Evolutionary conservation across 2,888 invertebrate genomes (phyloP).

Genomic region (Coelinius sp.): DNA sequence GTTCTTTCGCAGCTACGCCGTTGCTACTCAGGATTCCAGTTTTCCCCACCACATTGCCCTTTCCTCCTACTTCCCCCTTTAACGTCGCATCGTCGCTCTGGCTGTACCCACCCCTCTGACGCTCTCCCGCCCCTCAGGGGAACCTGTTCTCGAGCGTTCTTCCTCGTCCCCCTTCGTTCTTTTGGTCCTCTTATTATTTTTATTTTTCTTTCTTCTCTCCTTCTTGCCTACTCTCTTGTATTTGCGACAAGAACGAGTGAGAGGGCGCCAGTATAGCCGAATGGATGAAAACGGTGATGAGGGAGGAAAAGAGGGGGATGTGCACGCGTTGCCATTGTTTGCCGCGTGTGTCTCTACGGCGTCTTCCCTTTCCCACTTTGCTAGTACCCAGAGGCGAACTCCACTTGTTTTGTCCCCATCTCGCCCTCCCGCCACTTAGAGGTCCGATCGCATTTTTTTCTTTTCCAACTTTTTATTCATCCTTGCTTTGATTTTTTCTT

Average conservation of each 20-base stretch:
- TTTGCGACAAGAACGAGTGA: conserved; percentile 33
- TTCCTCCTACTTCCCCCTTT: conserved; percentile 23
- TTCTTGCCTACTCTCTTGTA: conserved; percentile 44
- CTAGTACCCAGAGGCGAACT: conserved; percentile 21
- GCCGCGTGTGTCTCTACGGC: conserved; percentile 66
- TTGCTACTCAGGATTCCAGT: conserved; percentile 71
- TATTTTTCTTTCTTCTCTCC: conserved; percentile 20
- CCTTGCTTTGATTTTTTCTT: conserved; percentile 43
- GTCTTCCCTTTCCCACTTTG: conserved; percentile 32
- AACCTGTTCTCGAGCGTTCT: conserved; percentile 24
- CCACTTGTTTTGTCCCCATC: conserved; percentile 12
- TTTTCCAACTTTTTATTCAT: conserved; percentile 26
- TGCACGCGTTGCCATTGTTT: conserved; percentile 70
- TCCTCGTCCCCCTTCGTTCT: conserved; percentile 14
- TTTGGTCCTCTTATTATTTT: not conserved
- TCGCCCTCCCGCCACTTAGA: conserved; percentile 19
- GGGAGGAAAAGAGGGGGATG: conserved; percentile 46
- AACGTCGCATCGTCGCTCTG: not conserved
- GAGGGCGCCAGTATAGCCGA: conserved; percentile 32
- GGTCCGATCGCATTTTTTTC: not conserved
- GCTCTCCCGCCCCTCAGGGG: not conserved
- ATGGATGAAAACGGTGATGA: conserved; percentile 29
- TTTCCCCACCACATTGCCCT: conserved; percentile 57
- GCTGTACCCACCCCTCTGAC: conserved; percentile 9
- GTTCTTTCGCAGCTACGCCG: conserved; percentile 69